phyloP scores from a whole-genome alignment of 2,113 vertebrate genomes.

The Rhynchomys soricoides region DNA sequence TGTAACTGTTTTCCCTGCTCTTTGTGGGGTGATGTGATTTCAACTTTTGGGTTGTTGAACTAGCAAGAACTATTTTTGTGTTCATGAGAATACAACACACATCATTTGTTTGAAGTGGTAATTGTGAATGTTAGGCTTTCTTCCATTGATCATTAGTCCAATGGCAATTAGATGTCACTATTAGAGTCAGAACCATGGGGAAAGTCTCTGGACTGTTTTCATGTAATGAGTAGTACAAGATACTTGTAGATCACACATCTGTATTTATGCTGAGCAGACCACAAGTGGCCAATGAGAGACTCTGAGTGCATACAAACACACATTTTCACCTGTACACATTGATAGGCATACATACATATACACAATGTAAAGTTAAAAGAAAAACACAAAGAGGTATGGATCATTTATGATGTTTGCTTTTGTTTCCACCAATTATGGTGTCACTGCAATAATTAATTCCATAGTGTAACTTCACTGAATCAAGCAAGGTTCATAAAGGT shows the following conservation, averaged over 20 bases:
- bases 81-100: background rate
- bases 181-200: background rate
- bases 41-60: background rate
- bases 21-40: background rate
- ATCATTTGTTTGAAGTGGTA: background rate
- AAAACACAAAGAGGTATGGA: background rate
- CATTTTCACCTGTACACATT: background rate
- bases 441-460: background rate
- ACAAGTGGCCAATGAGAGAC: background rate
- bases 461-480: background rate
- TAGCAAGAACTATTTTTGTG: background rate
- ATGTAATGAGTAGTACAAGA: background rate
- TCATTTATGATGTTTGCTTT: background rate
- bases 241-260: background rate
- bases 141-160: no score
- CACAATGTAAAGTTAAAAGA: background rate
- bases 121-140: background rate
- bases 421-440: background rate
- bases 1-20: no score
- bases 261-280: background rate
- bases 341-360: background rate
- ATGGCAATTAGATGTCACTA: no score
- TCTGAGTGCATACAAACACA: background rate
- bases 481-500: background rate
- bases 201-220: background rate